phyloP scores from a whole-genome alignment of 1,140 invertebrate genomes.

The Galendromus occidentalis region DNA sequence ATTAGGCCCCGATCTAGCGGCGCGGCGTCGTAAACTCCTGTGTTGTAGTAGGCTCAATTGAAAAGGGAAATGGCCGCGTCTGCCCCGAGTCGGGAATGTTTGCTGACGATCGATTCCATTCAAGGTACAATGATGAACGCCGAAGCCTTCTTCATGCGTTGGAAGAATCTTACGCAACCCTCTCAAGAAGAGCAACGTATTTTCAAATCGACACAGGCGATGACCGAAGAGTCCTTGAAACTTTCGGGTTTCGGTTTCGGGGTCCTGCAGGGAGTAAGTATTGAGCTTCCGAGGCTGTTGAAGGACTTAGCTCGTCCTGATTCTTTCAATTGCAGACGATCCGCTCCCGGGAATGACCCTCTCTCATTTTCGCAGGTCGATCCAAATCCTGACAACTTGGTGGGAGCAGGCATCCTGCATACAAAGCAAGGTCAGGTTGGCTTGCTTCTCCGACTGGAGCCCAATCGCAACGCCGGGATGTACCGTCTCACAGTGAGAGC shows the following conservation, averaged over 20 bases:
- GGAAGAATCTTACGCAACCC: conserved; percentile 84
- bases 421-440: conserved; percentile 52
- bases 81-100: background rate
- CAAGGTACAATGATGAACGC: conserved; percentile 81
- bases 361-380: conserved; percentile 46
- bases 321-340: background rate
- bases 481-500: conserved; percentile 83
- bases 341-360: background rate
- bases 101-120: background rate
- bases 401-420: conserved; percentile 90
- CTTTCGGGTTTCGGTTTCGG: conserved; percentile 86
- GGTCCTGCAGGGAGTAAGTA: conserved; percentile 27
- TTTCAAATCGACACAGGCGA: conserved; percentile 66
- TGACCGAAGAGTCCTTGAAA: conserved; percentile 72
- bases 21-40: background rate
- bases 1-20: background rate
- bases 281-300: no score
- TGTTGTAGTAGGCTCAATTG: background rate
- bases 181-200: conserved; percentile 91
- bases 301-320: no score
- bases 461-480: conserved; percentile 93
- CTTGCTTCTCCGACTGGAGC: conserved; percentile 80
- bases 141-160: conserved; percentile 87
- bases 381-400: conserved; percentile 96
- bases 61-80: no score